phyloP scores from a whole-genome alignment of 2,113 vertebrate species.

The Limanda limanda region DNA sequence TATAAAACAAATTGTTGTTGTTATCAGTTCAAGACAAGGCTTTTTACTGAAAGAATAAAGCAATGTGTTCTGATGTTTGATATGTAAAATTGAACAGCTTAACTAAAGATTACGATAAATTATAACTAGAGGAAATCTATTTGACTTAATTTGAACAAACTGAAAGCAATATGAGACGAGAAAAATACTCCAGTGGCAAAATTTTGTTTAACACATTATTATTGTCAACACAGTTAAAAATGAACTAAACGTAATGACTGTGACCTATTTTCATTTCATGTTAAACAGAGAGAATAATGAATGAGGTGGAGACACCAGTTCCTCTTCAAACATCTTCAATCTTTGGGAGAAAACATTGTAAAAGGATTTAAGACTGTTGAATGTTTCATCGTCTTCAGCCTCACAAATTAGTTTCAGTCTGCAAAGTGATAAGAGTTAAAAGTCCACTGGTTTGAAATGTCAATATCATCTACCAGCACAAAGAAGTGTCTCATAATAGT shows the following conservation, averaged over 20 bases:
- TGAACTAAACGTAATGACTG: neutral
- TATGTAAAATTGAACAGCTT: too few species aligned
- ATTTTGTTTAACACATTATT: too few species aligned
- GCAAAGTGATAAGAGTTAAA: neutral
- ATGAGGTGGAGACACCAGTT: neutral
- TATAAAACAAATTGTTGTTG: too few species aligned
- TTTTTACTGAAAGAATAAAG: too few species aligned
- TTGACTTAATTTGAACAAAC: too few species aligned
- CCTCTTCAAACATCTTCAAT: neutral
- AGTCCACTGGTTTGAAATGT: constrained; percentile 3
- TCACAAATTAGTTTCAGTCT: neutral
- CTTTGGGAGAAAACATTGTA: neutral
- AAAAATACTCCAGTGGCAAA: too few species aligned
- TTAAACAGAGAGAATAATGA: neutral
- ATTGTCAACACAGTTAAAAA: too few species aligned
- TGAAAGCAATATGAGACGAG: too few species aligned
- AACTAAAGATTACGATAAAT: too few species aligned
- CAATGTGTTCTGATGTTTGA: too few species aligned
- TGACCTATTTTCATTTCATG: neutral
- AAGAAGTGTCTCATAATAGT: constrained; percentile 5
- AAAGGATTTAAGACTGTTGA: neutral
- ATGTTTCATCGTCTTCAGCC: neutral
- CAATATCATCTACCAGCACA: neutral
- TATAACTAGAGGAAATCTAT: too few species aligned
- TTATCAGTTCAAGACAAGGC: too few species aligned